These are phyloP conservation scores for Orthonychiurus folsomi DNA, from an alignment of 2,888 invertebrate species.

Conservation along the genomic window DNA sequence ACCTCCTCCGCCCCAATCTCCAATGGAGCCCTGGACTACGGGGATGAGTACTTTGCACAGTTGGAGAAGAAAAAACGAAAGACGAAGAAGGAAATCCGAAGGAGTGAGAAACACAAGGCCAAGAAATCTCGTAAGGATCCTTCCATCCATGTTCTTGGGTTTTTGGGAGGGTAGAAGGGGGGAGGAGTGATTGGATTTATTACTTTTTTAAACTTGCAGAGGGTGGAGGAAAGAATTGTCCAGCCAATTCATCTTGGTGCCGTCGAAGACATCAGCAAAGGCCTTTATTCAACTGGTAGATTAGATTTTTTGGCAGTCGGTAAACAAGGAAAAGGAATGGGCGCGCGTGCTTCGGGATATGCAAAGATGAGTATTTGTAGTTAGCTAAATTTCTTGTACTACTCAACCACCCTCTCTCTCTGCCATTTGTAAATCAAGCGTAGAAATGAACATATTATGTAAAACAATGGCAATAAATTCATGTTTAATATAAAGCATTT, in stretches of 20 bases:
- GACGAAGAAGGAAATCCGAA: conserved; percentile 36
- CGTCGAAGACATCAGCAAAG: background rate
- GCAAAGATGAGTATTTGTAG: too few species aligned
- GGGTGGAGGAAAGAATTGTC: background rate
- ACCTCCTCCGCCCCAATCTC: conserved; percentile 36
- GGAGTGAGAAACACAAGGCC: conserved; percentile 11
- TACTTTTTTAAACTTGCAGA: background rate
- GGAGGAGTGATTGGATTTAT: too few species aligned
- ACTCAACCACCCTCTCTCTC: background rate
- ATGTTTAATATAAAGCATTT: background rate
- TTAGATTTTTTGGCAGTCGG: too few species aligned
- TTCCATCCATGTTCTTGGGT: background rate
- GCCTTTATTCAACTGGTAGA: background rate
- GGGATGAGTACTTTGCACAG: conserved; percentile 34
- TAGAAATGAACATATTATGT: background rate
- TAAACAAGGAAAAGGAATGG: too few species aligned
- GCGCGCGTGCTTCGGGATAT: too few species aligned
- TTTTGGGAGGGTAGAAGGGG: too few species aligned
- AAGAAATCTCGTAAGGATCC: background rate
- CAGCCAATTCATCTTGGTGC: background rate
- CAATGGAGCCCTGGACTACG: conserved; percentile 17
- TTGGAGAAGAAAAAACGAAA: conserved; percentile 27
- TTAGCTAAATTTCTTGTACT: too few species aligned
- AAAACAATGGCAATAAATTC: background rate
- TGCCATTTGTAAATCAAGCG: background rate